phyloP scores from a whole-genome alignment of 2,797 vertebrate genomes.

The Eospalax fontanierii region DNA sequence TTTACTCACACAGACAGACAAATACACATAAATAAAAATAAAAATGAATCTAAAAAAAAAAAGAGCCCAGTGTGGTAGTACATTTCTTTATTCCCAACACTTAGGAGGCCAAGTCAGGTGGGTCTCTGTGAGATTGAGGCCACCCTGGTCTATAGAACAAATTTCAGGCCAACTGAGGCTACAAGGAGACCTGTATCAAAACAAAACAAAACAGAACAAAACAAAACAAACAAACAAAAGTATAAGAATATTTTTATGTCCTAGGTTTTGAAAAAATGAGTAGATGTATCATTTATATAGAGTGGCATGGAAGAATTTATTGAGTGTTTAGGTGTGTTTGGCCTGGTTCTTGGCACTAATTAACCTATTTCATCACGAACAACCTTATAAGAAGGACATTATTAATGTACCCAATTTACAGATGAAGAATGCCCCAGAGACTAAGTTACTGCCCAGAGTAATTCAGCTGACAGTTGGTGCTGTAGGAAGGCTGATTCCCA shows the following conservation, averaged over 20 bases:
- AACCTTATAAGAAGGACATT: neutral
- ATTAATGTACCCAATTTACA: neutral
- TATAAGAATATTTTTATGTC: neutral
- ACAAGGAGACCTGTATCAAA: too few relatives aligned
- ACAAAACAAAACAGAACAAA: too few relatives aligned
- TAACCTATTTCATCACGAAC: neutral
- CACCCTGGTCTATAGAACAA: too few relatives aligned
- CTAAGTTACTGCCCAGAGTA: neutral
- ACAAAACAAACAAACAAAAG: neutral
- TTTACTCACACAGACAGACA: neutral
- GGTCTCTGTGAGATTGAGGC: too few relatives aligned
- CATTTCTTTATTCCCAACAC: too few relatives aligned
- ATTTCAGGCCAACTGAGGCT: too few relatives aligned
- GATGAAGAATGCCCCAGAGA: neutral
- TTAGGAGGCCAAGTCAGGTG: too few relatives aligned
- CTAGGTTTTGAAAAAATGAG: neutral
- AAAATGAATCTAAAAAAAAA: neutral
- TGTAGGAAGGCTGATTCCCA: neutral
- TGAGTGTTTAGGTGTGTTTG: neutral
- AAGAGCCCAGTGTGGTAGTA: too few relatives aligned
- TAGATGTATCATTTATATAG: neutral
- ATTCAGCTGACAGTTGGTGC: neutral
- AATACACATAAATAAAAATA: neutral
- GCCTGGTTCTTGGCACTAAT: neutral
- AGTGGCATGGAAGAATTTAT: neutral